phyloP scores from a whole-genome alignment of 2,797 vertebrate species.

The Ptychadena robeensis region DNA sequence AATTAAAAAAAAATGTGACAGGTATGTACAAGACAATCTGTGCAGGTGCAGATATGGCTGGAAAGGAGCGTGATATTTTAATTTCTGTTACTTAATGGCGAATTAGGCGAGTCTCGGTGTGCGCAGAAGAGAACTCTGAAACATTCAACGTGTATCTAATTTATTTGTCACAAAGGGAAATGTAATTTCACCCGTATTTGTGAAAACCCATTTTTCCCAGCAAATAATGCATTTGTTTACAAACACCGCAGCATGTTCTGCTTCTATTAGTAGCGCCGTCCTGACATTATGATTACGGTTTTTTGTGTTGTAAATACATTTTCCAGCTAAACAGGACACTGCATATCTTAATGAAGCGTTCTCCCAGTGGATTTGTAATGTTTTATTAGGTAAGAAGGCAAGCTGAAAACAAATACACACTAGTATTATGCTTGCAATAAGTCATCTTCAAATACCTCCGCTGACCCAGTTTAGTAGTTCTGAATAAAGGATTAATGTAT shows the following conservation, averaged over 20 bases:
- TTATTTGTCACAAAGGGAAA: constrained; percentile 49
- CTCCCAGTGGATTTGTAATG: constrained; percentile 23
- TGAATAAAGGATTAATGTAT: neutral
- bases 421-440: neutral
- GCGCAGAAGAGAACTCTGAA: constrained; percentile 16
- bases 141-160: constrained; percentile 43
- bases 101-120: constrained; percentile 32
- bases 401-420: neutral
- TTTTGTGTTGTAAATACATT: constrained; percentile 32
- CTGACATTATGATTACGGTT: constrained; percentile 44
- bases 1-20: constrained; percentile 15
- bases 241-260: constrained; percentile 39
- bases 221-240: constrained; percentile 53
- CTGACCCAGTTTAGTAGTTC: constrained; percentile 20
- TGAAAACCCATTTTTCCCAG: constrained; percentile 37
- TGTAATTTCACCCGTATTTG: constrained; percentile 58
- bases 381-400: neutral
- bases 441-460: neutral
- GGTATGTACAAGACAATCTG: constrained; percentile 5
- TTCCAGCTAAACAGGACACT: constrained; percentile 33
- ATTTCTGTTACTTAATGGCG: constrained; percentile 46
- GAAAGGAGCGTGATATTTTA: constrained; percentile 45
- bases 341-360: constrained; percentile 23
- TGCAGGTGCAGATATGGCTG: constrained; percentile 19
- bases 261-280: constrained; percentile 21